Evolutionary conservation across 2,888 invertebrate species (phyloP).

Genomic region (Bellardia bayeri): DNA sequence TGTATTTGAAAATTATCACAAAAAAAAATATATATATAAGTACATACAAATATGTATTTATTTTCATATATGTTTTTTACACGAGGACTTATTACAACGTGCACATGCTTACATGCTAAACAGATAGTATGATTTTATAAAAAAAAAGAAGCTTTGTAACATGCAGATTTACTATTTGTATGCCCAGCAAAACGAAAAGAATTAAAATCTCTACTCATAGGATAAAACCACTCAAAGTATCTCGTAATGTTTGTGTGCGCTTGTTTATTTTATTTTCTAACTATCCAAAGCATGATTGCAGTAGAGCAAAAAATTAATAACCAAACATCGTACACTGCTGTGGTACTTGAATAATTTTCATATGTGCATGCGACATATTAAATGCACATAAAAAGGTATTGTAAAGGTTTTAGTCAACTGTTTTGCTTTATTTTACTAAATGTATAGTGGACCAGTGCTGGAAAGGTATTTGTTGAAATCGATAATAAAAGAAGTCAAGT

Average conservation of each 20-base stretch:
- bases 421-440: not conserved
- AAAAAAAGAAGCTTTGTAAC: not conserved
- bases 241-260: not conserved
- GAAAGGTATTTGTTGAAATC: not conserved
- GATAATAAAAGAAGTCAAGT: too few species aligned
- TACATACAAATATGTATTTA: too few species aligned
- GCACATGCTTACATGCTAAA: too few species aligned
- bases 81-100: too few species aligned
- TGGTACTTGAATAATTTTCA: not conserved
- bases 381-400: not conserved
- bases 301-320: not conserved
- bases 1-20: too few species aligned
- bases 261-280: not conserved
- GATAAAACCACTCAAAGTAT: not conserved
- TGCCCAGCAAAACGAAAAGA: not conserved
- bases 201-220: not conserved
- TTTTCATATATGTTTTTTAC: too few species aligned
- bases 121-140: too few species aligned
- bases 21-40: too few species aligned
- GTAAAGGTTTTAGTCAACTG: not conserved
- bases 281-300: not conserved
- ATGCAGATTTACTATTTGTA: conserved; percentile 32
- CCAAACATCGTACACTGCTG: not conserved
- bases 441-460: not conserved
- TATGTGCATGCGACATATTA: not conserved